Base-by-base conservation (phyloP, 1,140 invertebrate genomes). In the Brevipalpus yothersi region DNA sequence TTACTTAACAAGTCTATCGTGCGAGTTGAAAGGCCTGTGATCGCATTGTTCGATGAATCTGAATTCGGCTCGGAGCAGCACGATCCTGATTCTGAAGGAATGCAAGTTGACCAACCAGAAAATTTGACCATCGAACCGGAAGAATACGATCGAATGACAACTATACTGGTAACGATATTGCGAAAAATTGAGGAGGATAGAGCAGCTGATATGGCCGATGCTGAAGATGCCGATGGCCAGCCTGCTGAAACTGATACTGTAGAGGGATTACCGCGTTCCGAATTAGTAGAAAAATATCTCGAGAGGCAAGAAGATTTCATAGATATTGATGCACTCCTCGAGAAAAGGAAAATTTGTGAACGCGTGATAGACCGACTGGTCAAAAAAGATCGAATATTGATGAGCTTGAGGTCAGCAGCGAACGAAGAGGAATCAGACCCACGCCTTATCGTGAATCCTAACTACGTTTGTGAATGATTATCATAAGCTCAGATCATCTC, bases 1-100 rank as follows among this genome's bases (percentile, higher is more conserved):
- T 76, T 99, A 49, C 72, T 99, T n/a, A 95, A 92, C 69, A 96
- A 97, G 69, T 97, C 92, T 5, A 97, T 98, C 63, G 90, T 99
- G 58, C 78, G 90, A 47, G 90, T 99, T 7, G 93, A 97, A 69
- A 91, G 96, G 65, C 90, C 93, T 0, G 94, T 98, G 69, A 87
- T 99, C 56, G 82, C 93, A 69, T 73, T 99, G 21, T 72, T 76
- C 8, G 66, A 70, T 41, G 58, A 59, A 13, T 57, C 53, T 53
- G 59, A 49, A 41, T 45, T 53, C 17, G 63, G 59, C 55, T 59
- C 63, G 41, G 41, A 57, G n/a, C 40, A 15, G 31, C 41, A 58
- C 55, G 58, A 58, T 54, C 41, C 23, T 12, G 47, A 19, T 10
- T 7, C 17, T 45, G 7, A 5, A 4, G 47, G 57, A 47, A 23